phyloP scores from a whole-genome alignment of 2,888 invertebrate species.

The Amiota communis region DNA sequence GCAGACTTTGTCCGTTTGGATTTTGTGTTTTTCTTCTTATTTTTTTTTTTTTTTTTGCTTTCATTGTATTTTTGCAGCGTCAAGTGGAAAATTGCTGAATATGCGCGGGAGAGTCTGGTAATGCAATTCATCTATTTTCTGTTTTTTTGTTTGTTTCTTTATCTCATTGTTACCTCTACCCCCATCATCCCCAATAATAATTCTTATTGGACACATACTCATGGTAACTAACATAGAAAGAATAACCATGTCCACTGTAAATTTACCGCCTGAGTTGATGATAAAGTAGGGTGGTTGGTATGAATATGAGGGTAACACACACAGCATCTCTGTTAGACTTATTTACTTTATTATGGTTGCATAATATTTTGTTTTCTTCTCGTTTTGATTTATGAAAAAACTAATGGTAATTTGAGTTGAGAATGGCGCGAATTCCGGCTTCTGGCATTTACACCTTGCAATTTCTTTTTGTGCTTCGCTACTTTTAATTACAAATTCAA shows the following conservation, averaged over 20 bases:
- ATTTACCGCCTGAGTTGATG: too few species aligned
- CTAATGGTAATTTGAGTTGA: constrained; percentile 17
- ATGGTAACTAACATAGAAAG: too few species aligned
- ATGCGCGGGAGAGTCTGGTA: constrained; percentile 42
- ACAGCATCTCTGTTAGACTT: too few species aligned
- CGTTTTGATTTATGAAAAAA: too few species aligned
- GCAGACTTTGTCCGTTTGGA: constrained; percentile 25
- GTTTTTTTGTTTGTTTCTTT: constrained; percentile 34
- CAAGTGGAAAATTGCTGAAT: constrained; percentile 63
- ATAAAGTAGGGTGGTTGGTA: too few species aligned
- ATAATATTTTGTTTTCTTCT: too few species aligned
- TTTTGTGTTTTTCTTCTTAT: constrained; percentile 44
- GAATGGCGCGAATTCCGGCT: constrained; percentile 37
- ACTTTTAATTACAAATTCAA: constrained; percentile 56
- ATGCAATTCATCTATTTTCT: constrained; percentile 29
- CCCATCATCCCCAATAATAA: constrained; percentile 34
- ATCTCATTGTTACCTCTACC: constrained; percentile 32
- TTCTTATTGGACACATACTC: constrained; percentile 37
- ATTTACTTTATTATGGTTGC: too few species aligned
- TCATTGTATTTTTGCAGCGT: constrained; percentile 39
- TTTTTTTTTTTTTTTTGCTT: constrained; percentile 43
- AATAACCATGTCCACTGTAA: too few species aligned
- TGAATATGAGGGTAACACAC: too few species aligned
- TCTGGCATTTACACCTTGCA: constrained; percentile 62
- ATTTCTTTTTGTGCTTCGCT: constrained; percentile 44